Evolutionary conservation across 37 sponge, comb jelly and placozoan species (phyloP).

Genomic region (Haliclona indistincta): DNA sequence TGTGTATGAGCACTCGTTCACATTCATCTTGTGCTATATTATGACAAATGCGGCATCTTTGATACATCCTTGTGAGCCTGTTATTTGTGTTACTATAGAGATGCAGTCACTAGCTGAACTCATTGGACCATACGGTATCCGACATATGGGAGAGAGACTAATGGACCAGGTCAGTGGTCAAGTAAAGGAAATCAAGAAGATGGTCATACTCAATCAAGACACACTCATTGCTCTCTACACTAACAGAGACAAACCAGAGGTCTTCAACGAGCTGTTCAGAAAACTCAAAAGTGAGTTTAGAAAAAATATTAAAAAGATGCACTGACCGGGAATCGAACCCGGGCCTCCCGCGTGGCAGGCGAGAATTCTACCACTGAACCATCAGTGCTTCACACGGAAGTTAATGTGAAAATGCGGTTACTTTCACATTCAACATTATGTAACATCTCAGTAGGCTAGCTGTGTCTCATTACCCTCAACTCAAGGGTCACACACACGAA

Average conservation of each 20-base stretch:
- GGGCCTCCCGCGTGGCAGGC: too few relatives aligned
- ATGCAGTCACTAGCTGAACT: conserved; percentile 81
- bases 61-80: background rate
- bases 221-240: conserved; percentile 77
- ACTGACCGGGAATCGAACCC: too few relatives aligned
- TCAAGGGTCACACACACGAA: too few relatives aligned
- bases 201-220: conserved; percentile 85
- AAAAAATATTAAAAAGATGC: too few relatives aligned
- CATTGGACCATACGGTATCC: conserved; percentile 94
- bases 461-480: too few relatives aligned
- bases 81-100: conserved; percentile 33
- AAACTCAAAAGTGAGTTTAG: conserved; percentile 58
- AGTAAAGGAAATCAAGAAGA: conserved; percentile 87
- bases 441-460: too few relatives aligned
- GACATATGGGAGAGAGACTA: conserved; percentile 82
- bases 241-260: conserved; percentile 88
- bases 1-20: too few relatives aligned
- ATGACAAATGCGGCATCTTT: background rate
- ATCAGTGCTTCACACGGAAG: too few relatives aligned
- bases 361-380: too few relatives aligned
- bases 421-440: too few relatives aligned
- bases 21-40: background rate
- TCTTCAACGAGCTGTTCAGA: conserved; percentile 63
- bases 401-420: too few relatives aligned
- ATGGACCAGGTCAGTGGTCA: conserved; percentile 83